Evolutionary conservation across 1,140 invertebrate genomes (phyloP).

Genomic region (Odontomachus brunneus): DNA sequence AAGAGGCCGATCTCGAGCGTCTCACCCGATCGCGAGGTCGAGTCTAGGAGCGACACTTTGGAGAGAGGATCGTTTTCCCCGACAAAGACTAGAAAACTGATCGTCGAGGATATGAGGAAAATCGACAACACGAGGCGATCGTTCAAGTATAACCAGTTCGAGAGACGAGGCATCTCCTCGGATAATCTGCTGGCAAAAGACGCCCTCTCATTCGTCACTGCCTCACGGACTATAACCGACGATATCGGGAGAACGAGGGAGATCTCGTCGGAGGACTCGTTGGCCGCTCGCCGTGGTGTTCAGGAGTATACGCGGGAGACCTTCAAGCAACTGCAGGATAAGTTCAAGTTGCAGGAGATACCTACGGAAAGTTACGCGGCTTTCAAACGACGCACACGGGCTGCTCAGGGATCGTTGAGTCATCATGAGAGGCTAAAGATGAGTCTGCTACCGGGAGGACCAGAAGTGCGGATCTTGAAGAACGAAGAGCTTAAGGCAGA

Average conservation of each 20-base stretch:
- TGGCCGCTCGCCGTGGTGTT: not conserved
- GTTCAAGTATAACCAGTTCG: slow-evolving; percentile 66
- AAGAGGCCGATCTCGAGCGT: slow-evolving; percentile 74
- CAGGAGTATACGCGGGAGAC: slow-evolving; percentile 71
- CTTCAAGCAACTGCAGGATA: slow-evolving; percentile 80
- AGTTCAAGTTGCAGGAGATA: slow-evolving; percentile 79
- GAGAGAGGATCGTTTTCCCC: slow-evolving; percentile 69
- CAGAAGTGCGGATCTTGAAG: not conserved
- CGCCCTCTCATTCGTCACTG: slow-evolving; percentile 31
- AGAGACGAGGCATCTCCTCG: slow-evolving; percentile 78
- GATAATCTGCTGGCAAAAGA: slow-evolving; percentile 77
- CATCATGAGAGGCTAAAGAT: slow-evolving; percentile 48
- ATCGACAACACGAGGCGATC: slow-evolving; percentile 52
- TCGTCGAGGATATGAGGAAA: slow-evolving; percentile 77
- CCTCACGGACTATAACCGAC: not conserved
- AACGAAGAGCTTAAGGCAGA: not conserved
- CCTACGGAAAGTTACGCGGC: slow-evolving; percentile 81
- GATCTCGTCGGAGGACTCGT: slow-evolving; percentile 59
- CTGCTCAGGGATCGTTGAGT: slow-evolving; percentile 53
- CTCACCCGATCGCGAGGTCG: slow-evolving; percentile 64
- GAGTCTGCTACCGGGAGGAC: slow-evolving; percentile 3
- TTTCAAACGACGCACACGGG: slow-evolving; percentile 79
- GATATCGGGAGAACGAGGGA: slow-evolving; percentile 45
- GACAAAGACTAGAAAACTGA: slow-evolving; percentile 75
- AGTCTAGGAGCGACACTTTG: slow-evolving; percentile 30